A percentile compares a stretch with the other conserved stretches of the same genome.
phyloP scores from a whole-genome alignment of 2,113 vertebrate genomes.

The Dipodomys merriami region DNA sequence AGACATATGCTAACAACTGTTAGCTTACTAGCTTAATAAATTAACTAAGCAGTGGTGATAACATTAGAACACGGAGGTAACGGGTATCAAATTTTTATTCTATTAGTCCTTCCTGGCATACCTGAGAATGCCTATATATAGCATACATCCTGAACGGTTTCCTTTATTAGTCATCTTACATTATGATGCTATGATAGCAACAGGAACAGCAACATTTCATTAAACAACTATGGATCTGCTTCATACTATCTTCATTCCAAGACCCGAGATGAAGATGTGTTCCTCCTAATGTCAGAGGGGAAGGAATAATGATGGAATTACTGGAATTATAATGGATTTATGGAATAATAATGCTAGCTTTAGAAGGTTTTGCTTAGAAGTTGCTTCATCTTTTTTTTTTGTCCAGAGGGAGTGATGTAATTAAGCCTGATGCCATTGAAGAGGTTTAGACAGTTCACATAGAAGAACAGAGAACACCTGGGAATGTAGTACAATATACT shows the following conservation, averaged over 20 bases:
- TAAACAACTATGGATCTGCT: neutral
- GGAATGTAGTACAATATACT: neutral
- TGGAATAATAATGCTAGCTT: neutral
- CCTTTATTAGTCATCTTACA: constrained; percentile 27
- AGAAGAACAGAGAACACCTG: neutral
- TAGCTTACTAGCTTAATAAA: neutral
- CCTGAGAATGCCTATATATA: neutral
- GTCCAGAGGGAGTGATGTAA: neutral
- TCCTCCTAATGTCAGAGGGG: neutral
- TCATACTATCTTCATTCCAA: neutral
- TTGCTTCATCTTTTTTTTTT: neutral
- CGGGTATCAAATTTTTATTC: neutral
- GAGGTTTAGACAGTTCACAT: neutral
- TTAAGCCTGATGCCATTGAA: neutral
- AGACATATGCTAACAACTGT: neutral
- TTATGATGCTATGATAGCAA: constrained; percentile 17
- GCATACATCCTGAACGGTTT: neutral
- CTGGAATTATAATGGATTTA: neutral
- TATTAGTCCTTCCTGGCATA: neutral
- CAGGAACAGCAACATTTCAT: constrained; percentile 1
- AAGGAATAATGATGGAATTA: neutral
- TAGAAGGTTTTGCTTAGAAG: constrained; percentile 4
- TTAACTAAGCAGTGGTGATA: neutral
- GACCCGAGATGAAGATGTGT: neutral
- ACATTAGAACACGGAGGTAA: neutral